These are phyloP conservation scores for Hyposoter didymator DNA, from an alignment of 2,888 invertebrate genomes.

Conservation along the genomic window DNA sequence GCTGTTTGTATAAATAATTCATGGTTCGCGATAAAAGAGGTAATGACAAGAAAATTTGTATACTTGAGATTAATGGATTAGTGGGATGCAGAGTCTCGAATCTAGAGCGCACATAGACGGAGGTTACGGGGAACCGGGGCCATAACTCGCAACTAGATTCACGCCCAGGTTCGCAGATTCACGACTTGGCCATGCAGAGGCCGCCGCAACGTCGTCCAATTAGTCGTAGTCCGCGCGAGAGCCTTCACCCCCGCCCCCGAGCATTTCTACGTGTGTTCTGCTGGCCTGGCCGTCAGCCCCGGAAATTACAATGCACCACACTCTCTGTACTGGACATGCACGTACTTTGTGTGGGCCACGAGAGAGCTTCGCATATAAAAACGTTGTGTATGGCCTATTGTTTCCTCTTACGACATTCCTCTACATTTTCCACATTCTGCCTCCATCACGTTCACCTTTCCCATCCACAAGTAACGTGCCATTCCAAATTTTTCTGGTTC, in stretches of 20 bases:
- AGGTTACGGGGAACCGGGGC: slow-evolving; percentile 49
- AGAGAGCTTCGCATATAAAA: slow-evolving; percentile 45
- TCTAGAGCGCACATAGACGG: slow-evolving; percentile 37
- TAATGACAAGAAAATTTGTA: slow-evolving; percentile 34
- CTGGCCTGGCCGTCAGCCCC: slow-evolving; percentile 45
- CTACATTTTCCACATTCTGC: slow-evolving; percentile 8
- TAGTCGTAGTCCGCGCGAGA: slow-evolving; percentile 70
- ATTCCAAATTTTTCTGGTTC: not conserved
- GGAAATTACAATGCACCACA: slow-evolving; percentile 75
- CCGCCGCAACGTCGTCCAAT: slow-evolving; percentile 70
- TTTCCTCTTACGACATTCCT: not conserved
- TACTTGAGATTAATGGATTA: slow-evolving; percentile 62
- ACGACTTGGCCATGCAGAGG: slow-evolving; percentile 52
- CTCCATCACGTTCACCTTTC: not conserved
- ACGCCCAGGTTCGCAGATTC: slow-evolving; percentile 58
- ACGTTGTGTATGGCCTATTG: slow-evolving; percentile 12
- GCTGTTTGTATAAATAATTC: not conserved
- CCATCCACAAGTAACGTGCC: not conserved
- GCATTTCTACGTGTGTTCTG: slow-evolving; percentile 36
- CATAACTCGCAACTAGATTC: slow-evolving; percentile 63
- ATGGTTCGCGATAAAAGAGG: slow-evolving; percentile 39
- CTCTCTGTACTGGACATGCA: slow-evolving; percentile 46
- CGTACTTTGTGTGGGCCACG: not conserved
- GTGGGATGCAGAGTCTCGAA: slow-evolving; percentile 43
- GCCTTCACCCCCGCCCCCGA: slow-evolving; percentile 26